phyloP scores from a whole-genome alignment of 92 coral and sea anemone species.

The Umimayanthus kanabou region DNA sequence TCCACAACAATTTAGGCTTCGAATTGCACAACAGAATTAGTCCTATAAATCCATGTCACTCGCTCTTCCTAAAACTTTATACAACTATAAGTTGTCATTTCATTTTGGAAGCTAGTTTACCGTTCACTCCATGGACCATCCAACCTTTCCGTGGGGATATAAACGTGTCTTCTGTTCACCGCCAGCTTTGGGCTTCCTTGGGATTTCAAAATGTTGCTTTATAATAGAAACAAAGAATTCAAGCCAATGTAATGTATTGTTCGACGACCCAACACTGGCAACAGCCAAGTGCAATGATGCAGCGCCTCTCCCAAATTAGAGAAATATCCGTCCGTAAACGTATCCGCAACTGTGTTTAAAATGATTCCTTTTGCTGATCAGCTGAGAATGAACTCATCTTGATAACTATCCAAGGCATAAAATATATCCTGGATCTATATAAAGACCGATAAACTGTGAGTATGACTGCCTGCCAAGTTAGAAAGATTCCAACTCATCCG shows the following conservation, averaged over 20 bases:
- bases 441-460: not conserved
- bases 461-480: not conserved
- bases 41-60: not conserved
- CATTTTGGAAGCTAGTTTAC: not conserved
- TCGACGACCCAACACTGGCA: not conserved
- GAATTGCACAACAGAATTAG: not conserved
- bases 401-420: not conserved
- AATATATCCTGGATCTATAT: not conserved
- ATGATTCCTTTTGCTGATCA: not conserved
- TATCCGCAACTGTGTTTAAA: not conserved
- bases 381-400: not conserved
- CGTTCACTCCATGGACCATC: not conserved
- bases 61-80: not conserved
- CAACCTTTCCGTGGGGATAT: not conserved
- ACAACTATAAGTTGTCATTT: not conserved
- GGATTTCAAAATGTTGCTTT: not conserved
- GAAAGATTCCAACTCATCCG: not conserved
- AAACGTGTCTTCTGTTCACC: slow-evolving; percentile 4
- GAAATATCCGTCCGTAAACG: not conserved
- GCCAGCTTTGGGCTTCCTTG: slow-evolving; percentile 14
- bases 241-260: not conserved
- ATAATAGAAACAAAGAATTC: slow-evolving; percentile 12
- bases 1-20: slow-evolving; percentile 13
- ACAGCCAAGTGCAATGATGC: not conserved
- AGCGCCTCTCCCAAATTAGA: not conserved